phyloP scores from a whole-genome alignment of 2,888 invertebrate species.

The Drosophila anceps region DNA sequence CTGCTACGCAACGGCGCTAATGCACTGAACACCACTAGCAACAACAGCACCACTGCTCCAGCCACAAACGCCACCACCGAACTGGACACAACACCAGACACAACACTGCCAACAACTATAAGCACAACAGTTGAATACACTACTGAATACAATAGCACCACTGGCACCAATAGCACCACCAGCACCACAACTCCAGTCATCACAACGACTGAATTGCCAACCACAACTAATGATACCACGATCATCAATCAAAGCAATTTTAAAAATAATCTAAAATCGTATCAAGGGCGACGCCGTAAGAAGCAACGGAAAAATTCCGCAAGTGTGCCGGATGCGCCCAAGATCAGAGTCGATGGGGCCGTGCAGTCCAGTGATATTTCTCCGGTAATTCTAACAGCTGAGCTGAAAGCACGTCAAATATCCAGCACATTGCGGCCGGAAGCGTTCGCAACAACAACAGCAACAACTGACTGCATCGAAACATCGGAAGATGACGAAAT shows the following conservation, averaged over 20 bases:
- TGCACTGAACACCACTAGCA: not conserved
- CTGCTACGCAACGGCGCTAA: not conserved
- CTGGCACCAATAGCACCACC: not conserved
- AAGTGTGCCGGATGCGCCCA: constrained; percentile 60
- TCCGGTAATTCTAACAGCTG: constrained; percentile 46
- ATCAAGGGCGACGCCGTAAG: constrained; percentile 9
- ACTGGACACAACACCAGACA: constrained; percentile 12
- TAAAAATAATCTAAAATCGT: constrained; percentile 17
- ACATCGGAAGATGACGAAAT: constrained; percentile 20
- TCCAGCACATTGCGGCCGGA: constrained; percentile 30
- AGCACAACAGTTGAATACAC: constrained; percentile 4
- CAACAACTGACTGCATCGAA: constrained; percentile 36
- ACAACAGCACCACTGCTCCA: constrained; percentile 15
- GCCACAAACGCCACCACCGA: not conserved
- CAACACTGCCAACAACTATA: constrained; percentile 2
- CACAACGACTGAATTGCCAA: constrained; percentile 1
- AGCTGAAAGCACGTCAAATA: constrained; percentile 19
- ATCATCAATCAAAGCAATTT: not conserved
- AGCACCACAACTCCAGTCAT: constrained; percentile 2
- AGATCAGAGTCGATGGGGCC: constrained; percentile 57
- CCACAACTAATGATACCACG: constrained; percentile 11
- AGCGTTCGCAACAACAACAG: constrained; percentile 26
- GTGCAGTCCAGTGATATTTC: constrained; percentile 58
- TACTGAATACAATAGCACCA: not conserved
- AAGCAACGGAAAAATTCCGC: constrained; percentile 2